A percentile compares a stretch with the other conserved stretches of the same genome.
These are phyloP conservation scores for Cryptomyrus ogoouensis DNA, from an alignment of 2,113 vertebrate genomes.

Conservation along the genomic window DNA sequence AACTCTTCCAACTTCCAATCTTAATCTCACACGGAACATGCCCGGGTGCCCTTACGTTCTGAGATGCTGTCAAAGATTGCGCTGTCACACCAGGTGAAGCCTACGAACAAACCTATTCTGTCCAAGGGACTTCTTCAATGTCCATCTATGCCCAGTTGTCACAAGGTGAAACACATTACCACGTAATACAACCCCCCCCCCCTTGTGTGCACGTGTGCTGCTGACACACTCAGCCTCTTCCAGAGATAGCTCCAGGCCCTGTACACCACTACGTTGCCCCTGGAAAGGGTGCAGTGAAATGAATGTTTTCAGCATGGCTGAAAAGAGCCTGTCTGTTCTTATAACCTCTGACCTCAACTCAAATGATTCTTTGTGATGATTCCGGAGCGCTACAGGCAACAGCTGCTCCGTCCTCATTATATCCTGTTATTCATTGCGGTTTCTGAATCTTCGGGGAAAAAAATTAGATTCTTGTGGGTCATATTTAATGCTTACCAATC, in stretches of 20 bases:
- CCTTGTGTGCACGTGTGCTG: not conserved
- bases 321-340: not conserved
- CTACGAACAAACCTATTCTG: not conserved
- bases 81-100: not conserved
- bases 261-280: not conserved
- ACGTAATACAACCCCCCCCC: not conserved
- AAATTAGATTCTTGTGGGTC: not conserved
- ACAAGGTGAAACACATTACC: not conserved
- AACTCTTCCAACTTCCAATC: not conserved
- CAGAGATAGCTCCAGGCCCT: not conserved
- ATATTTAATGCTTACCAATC: not conserved
- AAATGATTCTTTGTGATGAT: not conserved
- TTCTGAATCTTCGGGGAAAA: not conserved
- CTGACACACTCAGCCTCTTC: not conserved
- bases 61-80: not conserved
- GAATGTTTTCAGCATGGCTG: not conserved
- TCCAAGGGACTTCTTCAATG: not conserved
- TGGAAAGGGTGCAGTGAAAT: not conserved
- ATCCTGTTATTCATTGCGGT: not conserved
- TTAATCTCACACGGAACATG: not conserved
- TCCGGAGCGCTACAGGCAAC: not conserved
- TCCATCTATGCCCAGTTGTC: not conserved
- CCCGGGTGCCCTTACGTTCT: not conserved
- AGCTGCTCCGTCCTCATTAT: not conserved
- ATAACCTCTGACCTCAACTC: not conserved